Evolutionary conservation across 2,888 invertebrate species (phyloP), one percentile per base, ranked within the genome.

Genomic region (Eupelmus urozonus): DNA sequence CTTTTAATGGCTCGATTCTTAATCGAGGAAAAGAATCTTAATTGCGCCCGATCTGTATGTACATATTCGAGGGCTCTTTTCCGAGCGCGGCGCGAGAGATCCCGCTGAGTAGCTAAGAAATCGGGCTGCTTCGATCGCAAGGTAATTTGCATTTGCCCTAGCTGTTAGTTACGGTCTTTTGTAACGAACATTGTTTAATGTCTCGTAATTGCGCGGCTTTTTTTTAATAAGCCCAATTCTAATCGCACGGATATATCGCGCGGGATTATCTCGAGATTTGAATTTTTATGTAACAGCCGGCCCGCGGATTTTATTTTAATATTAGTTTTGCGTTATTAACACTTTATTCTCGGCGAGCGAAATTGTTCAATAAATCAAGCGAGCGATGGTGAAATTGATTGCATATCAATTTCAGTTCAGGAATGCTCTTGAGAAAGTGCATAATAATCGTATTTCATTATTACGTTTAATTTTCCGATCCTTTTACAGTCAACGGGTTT

Each of bases 11-110:
- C 18, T 20, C 34, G 16, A n/a, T 20, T 23, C 23, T 59, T 16
- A 51, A 66, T 66, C 66, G 65, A 25, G 23, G 13, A 66, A 66
- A 66, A 34, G 49, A 55, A 75, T 75, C 75, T 75, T 53, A 67
- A 75, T 67, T 67, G 53, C 75, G 45, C n/a, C n/a, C n/a, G n/a
- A n/a, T n/a, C n/a, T n/a, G n/a, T n/a, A n/a, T n/a, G n/a, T n/a
- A n/a, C n/a, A 65, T 73, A 65, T 18, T 34, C 66, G 18, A 16
- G 7, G 62, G 40, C 13, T 55, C 63, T 66, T 67, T 65, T 53
- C 20, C 40, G 45, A 13, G 16, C 34, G 45, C 13, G 45, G 34
- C 40, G 25, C 7, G 9, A 20, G 57, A 11, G 65, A 51, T 51
- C 27, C 53, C 34, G 70, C n/a, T 40, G 62, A n/a, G 62, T 34